A percentile compares a stretch with the other conserved stretches of the same genome.
These are phyloP conservation scores for Melikaiella ostensackeni DNA, from an alignment of 2,888 invertebrate species.

Conservation along the genomic window DNA sequence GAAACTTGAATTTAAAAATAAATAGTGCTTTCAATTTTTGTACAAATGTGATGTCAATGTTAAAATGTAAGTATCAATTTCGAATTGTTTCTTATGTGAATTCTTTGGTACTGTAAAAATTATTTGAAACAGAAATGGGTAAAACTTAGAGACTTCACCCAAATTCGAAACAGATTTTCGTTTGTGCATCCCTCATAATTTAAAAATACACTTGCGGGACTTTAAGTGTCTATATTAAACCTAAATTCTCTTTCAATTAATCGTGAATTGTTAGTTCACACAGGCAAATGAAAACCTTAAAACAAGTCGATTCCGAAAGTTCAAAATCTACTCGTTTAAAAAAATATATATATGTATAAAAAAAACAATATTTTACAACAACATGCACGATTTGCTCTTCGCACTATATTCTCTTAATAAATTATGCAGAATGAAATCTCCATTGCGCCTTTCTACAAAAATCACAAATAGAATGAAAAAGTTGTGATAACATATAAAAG, in stretches of 20 bases:
- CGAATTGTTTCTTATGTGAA: neutral
- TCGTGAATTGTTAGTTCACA: conserved; percentile 23
- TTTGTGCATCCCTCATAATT: conserved; percentile 31
- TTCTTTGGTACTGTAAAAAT: neutral
- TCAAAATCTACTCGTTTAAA: conserved; percentile 18
- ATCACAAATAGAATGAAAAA: neutral
- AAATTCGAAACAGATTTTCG: conserved; percentile 11
- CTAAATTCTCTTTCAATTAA: conserved; percentile 1
- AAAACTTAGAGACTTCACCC: neutral
- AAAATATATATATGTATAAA: conserved; percentile 7
- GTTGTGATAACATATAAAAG: neutral
- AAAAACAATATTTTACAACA: conserved; percentile 39
- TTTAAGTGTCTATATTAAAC: conserved; percentile 7
- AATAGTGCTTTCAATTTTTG: neutral
- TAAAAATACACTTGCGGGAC: neutral
- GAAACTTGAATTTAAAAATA: neutral
- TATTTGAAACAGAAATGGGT: neutral
- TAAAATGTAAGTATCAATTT: neutral
- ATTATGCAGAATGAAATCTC: conserved; percentile 19
- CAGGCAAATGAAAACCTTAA: conserved; percentile 7
- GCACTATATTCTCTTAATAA: conserved; percentile 36
- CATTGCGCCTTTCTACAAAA: conserved; percentile 11
- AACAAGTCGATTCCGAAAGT: conserved; percentile 12
- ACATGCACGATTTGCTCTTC: conserved; percentile 37
- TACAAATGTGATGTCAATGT: neutral